Evolutionary conservation across 2,888 invertebrate genomes (phyloP).

Genomic region (Drosophila demipolita): DNA sequence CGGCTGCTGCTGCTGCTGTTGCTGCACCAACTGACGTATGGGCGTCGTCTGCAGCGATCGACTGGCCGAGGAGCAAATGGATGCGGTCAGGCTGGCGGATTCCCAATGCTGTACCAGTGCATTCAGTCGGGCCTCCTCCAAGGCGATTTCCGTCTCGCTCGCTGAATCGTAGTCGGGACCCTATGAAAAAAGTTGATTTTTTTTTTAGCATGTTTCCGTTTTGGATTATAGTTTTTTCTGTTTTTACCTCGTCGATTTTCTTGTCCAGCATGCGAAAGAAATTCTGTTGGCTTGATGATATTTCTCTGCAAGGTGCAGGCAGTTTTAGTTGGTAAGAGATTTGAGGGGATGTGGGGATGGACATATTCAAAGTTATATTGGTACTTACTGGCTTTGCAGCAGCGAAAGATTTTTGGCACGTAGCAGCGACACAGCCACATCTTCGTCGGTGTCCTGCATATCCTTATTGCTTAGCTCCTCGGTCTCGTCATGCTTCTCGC

Average conservation of each 20-base stretch:
- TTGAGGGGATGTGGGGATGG: slow-evolving; percentile 8
- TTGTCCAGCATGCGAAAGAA: slow-evolving; percentile 97
- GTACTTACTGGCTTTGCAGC: slow-evolving; percentile 86
- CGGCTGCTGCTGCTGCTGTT: slow-evolving; percentile 54
- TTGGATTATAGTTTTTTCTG: neutral
- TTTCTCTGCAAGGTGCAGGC: slow-evolving; percentile 89
- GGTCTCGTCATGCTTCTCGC: slow-evolving; percentile 83
- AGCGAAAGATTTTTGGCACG: slow-evolving; percentile 86
- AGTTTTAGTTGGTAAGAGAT: slow-evolving; percentile 60
- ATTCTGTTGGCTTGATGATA: slow-evolving; percentile 95
- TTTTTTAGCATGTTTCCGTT: neutral
- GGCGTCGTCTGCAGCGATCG: slow-evolving; percentile 87
- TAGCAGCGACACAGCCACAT: slow-evolving; percentile 84
- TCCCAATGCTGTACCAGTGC: slow-evolving; percentile 91
- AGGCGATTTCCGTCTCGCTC: slow-evolving; percentile 90
- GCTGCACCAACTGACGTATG: slow-evolving; percentile 85
- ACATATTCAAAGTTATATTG: slow-evolving; percentile 2
- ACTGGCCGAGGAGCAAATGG: slow-evolving; percentile 86
- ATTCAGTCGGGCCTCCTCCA: slow-evolving; percentile 89
- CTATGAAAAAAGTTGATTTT: slow-evolving; percentile 85
- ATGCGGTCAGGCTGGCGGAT: slow-evolving; percentile 88
- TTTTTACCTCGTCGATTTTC: slow-evolving; percentile 93
- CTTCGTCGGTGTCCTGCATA: slow-evolving; percentile 83
- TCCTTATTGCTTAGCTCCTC: slow-evolving; percentile 84
- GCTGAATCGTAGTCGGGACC: slow-evolving; percentile 93